These are phyloP conservation scores for Lasiommata megera DNA, from an alignment of 2,888 invertebrate species.

Conservation along the genomic window DNA sequence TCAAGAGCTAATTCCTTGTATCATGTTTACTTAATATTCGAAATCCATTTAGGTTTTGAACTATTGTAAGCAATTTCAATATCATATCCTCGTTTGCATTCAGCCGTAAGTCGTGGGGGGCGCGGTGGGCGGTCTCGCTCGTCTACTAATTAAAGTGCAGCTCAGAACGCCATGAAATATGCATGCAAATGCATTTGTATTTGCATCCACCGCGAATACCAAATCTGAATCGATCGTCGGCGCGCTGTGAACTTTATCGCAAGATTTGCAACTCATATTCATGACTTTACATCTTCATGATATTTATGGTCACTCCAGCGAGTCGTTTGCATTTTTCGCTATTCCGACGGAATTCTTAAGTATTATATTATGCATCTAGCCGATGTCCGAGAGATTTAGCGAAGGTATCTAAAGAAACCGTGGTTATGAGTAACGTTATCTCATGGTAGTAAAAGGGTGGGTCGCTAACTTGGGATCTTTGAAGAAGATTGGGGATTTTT, in stretches of 20 bases:
- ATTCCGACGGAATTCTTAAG: not conserved
- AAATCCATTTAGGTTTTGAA: not conserved
- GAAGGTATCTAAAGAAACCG: too few species aligned
- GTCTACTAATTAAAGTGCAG: constrained; percentile 47
- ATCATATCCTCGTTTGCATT: not conserved
- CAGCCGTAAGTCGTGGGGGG: not conserved
- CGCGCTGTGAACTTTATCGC: constrained; percentile 26
- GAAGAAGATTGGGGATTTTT: too few species aligned
- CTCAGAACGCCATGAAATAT: constrained; percentile 46
- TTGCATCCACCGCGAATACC: constrained; percentile 42
- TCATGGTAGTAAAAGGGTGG: too few species aligned
- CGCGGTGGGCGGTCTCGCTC: constrained; percentile 47
- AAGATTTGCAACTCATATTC: constrained; percentile 7
- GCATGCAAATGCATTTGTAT: constrained; percentile 46
- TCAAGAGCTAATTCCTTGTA: too few species aligned
- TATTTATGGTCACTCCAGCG: not conserved
- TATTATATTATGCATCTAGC: too few species aligned
- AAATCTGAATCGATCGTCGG: constrained; percentile 39
- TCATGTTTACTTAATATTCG: not conserved
- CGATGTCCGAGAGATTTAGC: too few species aligned
- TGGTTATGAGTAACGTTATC: too few species aligned
- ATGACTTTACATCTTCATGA: constrained; percentile 7
- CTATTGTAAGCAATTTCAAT: not conserved
- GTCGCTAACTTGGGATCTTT: too few species aligned
- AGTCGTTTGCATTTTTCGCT: not conserved